Evolutionary conservation across 2,113 vertebrate species (phyloP), one percentile per base, ranked within the genome.

Genomic region (Strigops habroptila): DNA sequence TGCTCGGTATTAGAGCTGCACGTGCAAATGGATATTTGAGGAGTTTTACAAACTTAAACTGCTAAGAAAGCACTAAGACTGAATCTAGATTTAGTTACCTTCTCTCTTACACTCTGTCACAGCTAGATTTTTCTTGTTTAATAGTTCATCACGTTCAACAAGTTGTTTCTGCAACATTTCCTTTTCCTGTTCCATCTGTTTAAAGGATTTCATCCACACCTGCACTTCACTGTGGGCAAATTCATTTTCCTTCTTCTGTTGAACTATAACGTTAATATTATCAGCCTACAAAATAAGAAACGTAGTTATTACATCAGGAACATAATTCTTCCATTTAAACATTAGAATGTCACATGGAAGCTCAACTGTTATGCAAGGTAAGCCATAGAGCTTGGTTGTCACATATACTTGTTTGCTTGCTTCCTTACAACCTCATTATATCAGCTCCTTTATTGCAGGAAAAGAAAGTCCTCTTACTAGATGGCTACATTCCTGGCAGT

Each of bases 161-260:
- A 98, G 91, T 55, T 98, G 94, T 82, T 97, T 97, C 70, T 98
- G 82, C 81, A 99, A 65, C 12, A 59, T 31, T 84, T 98, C 95
- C 67, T 99, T 99, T 95, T 99, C 99, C 86, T 97, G 96, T 95
- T 99, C 98, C 96, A 99, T 95, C 88, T 98, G 98, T 93, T 98
- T 98, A 97, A 98, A 99, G 23, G 97, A 98, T 91, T 98, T 98
- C 97, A 99, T 98, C 98, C 98, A 98, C 28, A 98, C 96, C 70
- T 96, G 97, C 53, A 98, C 97, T 96, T 98, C 97, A 92, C 97
- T 98, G 67, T 97, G 92, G 49, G 98, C 97, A 57, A 94, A 95
- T 33, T 98, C 98, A 80, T 96, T 98, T 77, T 98, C 98, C 89
- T 98, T 98, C 80, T 98, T 97, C 76, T 99, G 85, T 17, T 97